Percentiles rank a stretch among this genome's conserved stretches.
Conservation (phyloP, 2,113 vertebrate species). For the Silurus meridionalis region DNA sequence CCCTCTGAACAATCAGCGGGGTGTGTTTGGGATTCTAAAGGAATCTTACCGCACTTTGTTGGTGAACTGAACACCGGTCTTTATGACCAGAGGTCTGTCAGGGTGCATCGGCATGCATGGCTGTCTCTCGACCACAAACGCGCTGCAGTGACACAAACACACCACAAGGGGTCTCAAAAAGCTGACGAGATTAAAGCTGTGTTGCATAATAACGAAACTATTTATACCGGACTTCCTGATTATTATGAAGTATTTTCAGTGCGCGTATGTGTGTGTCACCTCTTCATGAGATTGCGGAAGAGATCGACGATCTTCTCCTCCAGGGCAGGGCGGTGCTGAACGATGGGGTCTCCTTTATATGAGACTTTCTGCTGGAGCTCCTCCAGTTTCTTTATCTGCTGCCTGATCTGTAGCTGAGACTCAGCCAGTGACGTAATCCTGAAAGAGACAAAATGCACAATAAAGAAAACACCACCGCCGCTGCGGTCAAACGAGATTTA, state of each 20-base stretch:
- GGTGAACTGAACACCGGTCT: slow-evolving; percentile 97
- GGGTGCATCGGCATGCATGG: slow-evolving; percentile 99
- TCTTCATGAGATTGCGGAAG: slow-evolving; percentile 97
- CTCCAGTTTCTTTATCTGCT: slow-evolving; percentile 97
- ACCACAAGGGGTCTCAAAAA: slow-evolving; percentile 11
- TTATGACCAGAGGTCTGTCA: slow-evolving; percentile 95
- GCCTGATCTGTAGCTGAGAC: slow-evolving; percentile 97
- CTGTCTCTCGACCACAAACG: slow-evolving; percentile 95
- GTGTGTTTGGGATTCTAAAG: background rate
- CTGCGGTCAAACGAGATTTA: background rate
- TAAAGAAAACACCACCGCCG: background rate
- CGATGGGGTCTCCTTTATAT: slow-evolving; percentile 96
- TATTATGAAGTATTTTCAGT: background rate
- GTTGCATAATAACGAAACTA: background rate
- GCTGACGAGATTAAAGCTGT: background rate
- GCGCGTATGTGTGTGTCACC: slow-evolving; percentile 65
- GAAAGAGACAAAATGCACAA: slow-evolving; percentile 12
- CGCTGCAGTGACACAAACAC: slow-evolving; percentile 68
- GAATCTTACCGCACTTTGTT: slow-evolving; percentile 93
- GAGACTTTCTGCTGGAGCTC: slow-evolving; percentile 98
- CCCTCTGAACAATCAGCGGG: background rate
- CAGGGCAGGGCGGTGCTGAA: slow-evolving; percentile 94
- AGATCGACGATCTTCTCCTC: slow-evolving; percentile 96
- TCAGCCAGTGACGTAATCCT: slow-evolving; percentile 98
- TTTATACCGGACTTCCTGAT: background rate